Evolutionary conservation across 2,888 invertebrate genomes (phyloP), one percentile per base, ranked within the genome.

Genomic region (Ophioninae sp.): DNA sequence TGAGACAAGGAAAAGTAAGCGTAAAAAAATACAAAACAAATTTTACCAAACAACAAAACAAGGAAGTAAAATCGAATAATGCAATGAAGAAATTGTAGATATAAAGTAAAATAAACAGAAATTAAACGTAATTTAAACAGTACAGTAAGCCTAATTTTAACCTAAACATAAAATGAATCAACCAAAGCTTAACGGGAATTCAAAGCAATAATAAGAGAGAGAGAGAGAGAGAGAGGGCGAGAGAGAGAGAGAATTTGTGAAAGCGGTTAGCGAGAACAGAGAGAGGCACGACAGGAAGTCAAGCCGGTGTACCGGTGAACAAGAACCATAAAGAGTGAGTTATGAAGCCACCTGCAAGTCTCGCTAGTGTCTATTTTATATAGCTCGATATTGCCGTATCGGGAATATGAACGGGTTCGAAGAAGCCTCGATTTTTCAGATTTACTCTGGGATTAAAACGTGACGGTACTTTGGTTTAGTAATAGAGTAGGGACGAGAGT

Each of bases 311-410:
- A 83, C 80, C 81, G 76, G 78, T 67, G 83, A 84, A 82, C 85
- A 83, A 76, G 81, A 76, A 73, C 87, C 88, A 89, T 89, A 89
- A 87, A 87, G 86, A 79, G 81, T 87, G 87, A 90, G 89, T 89
- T 89, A 89, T 88, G 86, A 85, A 86, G 85, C 86, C 85, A 86
- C 86, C 86, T 83, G 85, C 85, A 85, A 82, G 80, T 81, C 67
- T 74, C 68, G 71, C 64, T 75, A n/a, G 58, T 72, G 76, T 61
- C 41, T 79, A 67, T n/a, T 51, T 79, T 73, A 44, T 44, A 67
- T 44, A 56, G 39, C 71, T 80, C 79, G 71, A 71, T 72, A 61
- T 81, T 69, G 58, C 81, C 63, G 81, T 74, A 69, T 72, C 75
- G 81, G 68, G 68, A 77, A 59, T 61, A 65, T 13, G 67, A 75